Conservation (phyloP, 2,113 vertebrate genomes). For the Myiozetetes cayanensis region DNA sequence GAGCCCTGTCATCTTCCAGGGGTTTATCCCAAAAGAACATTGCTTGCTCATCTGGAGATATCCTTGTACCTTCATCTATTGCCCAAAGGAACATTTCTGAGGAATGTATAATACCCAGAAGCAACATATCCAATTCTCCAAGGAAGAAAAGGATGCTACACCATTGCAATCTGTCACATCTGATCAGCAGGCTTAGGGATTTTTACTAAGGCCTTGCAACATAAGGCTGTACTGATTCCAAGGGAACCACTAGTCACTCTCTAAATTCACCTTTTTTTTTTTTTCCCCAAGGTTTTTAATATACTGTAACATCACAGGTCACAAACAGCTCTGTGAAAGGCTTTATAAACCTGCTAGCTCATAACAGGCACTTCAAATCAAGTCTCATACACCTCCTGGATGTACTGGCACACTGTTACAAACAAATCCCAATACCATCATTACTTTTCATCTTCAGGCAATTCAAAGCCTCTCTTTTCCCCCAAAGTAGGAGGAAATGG, state of each 20-base stretch:
- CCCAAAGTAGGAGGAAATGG: not conserved
- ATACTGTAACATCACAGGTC: not conserved
- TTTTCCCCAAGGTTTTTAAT: not conserved
- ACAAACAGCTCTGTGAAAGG: not conserved
- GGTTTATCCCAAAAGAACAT: not conserved
- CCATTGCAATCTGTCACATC: not conserved
- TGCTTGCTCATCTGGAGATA: not conserved
- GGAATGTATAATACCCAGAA: not conserved
- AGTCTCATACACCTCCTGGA: not conserved
- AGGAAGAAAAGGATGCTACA: not conserved
- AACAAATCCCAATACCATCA: conserved; percentile 27
- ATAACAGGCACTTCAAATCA: not conserved
- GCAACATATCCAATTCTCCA: not conserved
- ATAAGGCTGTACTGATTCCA: not conserved
- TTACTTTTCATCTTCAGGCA: conserved; percentile 5
- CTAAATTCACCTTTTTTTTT: not conserved
- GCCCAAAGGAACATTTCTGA: not conserved
- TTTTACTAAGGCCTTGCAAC: not conserved
- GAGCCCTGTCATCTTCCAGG: not conserved
- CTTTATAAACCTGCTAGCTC: not conserved
- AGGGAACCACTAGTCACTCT: not conserved
- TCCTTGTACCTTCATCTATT: not conserved
- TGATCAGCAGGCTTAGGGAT: not conserved
- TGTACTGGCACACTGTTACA: not conserved
- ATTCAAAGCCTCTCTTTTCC: not conserved